Evolutionary conservation across 2,888 invertebrate genomes (phyloP), one percentile per base, ranked within the genome.

Genomic region (Smittia aterrima): DNA sequence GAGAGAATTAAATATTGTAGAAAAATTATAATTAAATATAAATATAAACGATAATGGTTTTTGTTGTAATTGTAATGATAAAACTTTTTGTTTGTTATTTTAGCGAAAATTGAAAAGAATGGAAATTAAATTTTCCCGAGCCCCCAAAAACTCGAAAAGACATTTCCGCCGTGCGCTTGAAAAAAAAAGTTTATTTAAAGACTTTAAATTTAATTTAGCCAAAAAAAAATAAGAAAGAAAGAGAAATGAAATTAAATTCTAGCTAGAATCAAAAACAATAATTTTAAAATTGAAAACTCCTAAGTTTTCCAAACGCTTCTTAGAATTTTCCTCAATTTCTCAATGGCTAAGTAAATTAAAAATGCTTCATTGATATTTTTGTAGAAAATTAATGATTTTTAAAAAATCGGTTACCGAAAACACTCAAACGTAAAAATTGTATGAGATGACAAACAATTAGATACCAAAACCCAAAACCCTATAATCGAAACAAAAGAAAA

Each of bases 131-230:
- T n/a, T n/a, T n/a, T n/a, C 16, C 47, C 3, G 3, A 47, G 16
- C 3, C 47, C 47, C n/a, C 13, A 47, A 47, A 13, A 47, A 3
- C 47, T 47, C 7, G 13, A 3, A 7, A 47, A 47, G 2, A n/a
- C 4, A 47, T 47, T 3, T 3, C 13, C n/a, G 47, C 47, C 13
- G 3, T n/a, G n/a, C 13, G 11, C 47, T 47, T 16, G 24, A 24
- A 22, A 62, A 22, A 62, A 62, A 62, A 22, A 13, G n/a, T 22
- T 62, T 62, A 22, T 13, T 22, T 62, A 24, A 22, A 6, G 24
- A 9, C 1, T 3, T 62, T 62, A 62, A 62, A 16, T 22, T 62
- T 62, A 62, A 22, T 62, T 62, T 62, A 62, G 62, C 62, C 62
- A 62, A 62, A 62, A 62, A 58, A 58, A 20, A 58, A 20, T 3